Conservation (phyloP, 2,888 invertebrate species). For the Rhabditophanes sp. region DNA sequence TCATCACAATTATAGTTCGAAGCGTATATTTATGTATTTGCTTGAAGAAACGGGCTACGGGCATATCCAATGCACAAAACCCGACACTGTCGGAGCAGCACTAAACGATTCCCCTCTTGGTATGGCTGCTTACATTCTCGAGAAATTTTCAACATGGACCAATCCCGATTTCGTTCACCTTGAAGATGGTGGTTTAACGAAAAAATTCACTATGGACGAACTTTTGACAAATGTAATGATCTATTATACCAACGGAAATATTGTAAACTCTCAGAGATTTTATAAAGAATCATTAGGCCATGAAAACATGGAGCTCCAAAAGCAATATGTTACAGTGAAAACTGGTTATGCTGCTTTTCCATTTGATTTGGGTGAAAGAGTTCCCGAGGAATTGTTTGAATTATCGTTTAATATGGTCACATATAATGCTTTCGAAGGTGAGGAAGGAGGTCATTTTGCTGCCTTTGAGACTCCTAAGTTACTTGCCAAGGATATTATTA, state of each 20-base stretch:
- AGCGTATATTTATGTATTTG: conserved; percentile 26
- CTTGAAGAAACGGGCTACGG: conserved; percentile 50
- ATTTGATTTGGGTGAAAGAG: conserved; percentile 54
- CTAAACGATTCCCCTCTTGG: conserved; percentile 65
- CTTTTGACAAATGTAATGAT: conserved; percentile 64
- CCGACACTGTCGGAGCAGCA: conserved; percentile 64
- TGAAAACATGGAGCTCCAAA: conserved; percentile 11
- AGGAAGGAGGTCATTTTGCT: conserved; percentile 66
- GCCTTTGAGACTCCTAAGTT: conserved; percentile 62
- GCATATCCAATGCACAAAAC: conserved; percentile 70
- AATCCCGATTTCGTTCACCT: conserved; percentile 46
- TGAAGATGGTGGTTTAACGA: conserved; percentile 55
- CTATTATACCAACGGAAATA: conserved; percentile 60
- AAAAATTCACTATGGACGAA: conserved; percentile 57
- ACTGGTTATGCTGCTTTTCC: conserved; percentile 61
- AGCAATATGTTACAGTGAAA: conserved; percentile 52
- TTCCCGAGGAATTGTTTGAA: conserved; percentile 52
- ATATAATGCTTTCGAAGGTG: conserved; percentile 48
- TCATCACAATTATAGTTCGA: conserved; percentile 11
- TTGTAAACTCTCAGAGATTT: conserved; percentile 60
- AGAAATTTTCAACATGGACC: conserved; percentile 69
- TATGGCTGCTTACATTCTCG: conserved; percentile 70
- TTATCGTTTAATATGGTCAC: conserved; percentile 58
- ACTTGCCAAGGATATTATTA: conserved; percentile 58
- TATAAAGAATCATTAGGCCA: conserved; percentile 54